Evolutionary conservation across 2,113 vertebrate species (phyloP).

Genomic region (Asarcornis scutulata): DNA sequence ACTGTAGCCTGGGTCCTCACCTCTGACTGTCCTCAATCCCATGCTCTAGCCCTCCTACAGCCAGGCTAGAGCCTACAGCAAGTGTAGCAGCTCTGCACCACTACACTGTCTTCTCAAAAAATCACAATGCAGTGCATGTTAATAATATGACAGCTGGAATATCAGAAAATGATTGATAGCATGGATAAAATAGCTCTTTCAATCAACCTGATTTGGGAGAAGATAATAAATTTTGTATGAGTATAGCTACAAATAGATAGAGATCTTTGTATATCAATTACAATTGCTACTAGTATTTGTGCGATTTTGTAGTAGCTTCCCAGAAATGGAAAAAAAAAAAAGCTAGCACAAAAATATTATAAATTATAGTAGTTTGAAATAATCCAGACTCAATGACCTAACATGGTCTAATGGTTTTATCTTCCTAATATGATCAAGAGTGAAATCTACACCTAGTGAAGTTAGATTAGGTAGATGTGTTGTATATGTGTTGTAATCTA

Average conservation of each 20-base stretch:
- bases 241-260: neutral
- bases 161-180: neutral
- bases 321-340: neutral
- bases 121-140: neutral
- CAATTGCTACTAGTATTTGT: neutral
- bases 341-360: neutral
- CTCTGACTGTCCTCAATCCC: accelerated
- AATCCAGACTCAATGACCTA: neutral
- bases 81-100: accelerated
- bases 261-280: neutral
- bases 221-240: neutral
- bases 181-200: neutral
- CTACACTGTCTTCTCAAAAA: neutral
- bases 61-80: accelerated
- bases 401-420: neutral
- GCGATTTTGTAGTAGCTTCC: neutral
- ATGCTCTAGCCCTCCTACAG: accelerated
- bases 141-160: neutral
- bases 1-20: accelerated
- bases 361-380: neutral
- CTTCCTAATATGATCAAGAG: neutral
- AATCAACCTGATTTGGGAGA: neutral
- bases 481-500: neutral
- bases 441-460: neutral
- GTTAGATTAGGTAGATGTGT: neutral